Evolutionary conservation across 2,888 invertebrate genomes (phyloP).

Genomic region (Rotaria macrura): DNA sequence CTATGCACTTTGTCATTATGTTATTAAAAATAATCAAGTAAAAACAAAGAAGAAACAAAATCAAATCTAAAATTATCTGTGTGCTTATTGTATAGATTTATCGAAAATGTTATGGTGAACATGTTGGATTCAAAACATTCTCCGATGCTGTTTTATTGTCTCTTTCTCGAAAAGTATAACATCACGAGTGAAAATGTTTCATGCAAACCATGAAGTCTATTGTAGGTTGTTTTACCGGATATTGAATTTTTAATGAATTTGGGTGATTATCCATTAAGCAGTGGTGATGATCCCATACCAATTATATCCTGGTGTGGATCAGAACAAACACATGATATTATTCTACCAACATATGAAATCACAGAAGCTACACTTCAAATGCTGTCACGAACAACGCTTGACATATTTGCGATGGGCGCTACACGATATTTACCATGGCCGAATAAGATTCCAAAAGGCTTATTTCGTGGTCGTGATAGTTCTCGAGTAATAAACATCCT

Average conservation of each 20-base stretch:
- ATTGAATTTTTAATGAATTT: slow-evolving; percentile 79
- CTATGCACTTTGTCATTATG: slow-evolving; percentile 77
- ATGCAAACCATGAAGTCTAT: background rate
- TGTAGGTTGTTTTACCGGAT: slow-evolving; percentile 62
- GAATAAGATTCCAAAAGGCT: slow-evolving; percentile 63
- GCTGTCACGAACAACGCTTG: slow-evolving; percentile 67
- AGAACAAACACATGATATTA: slow-evolving; percentile 69
- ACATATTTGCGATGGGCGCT: slow-evolving; percentile 56
- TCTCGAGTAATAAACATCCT: slow-evolving; percentile 55
- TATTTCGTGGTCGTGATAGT: slow-evolving; percentile 87
- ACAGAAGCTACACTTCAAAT: slow-evolving; percentile 80
- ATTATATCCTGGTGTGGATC: slow-evolving; percentile 95
- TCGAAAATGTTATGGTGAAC: slow-evolving; percentile 79
- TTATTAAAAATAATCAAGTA: slow-evolving; percentile 66
- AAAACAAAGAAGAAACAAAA: slow-evolving; percentile 17
- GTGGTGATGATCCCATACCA: slow-evolving; percentile 56
- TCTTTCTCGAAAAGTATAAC: slow-evolving; percentile 62
- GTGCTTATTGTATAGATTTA: slow-evolving; percentile 54
- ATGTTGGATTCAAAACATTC: slow-evolving; percentile 90
- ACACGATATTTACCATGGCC: slow-evolving; percentile 62
- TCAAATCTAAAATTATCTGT: slow-evolving; percentile 4
- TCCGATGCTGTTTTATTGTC: slow-evolving; percentile 75
- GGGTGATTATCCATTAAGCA: slow-evolving; percentile 80
- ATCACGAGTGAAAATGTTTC: background rate
- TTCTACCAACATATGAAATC: slow-evolving; percentile 86